These are phyloP conservation scores for Mythimna pallens DNA, from an alignment of 2,888 invertebrate genomes.

Conservation along the genomic window DNA sequence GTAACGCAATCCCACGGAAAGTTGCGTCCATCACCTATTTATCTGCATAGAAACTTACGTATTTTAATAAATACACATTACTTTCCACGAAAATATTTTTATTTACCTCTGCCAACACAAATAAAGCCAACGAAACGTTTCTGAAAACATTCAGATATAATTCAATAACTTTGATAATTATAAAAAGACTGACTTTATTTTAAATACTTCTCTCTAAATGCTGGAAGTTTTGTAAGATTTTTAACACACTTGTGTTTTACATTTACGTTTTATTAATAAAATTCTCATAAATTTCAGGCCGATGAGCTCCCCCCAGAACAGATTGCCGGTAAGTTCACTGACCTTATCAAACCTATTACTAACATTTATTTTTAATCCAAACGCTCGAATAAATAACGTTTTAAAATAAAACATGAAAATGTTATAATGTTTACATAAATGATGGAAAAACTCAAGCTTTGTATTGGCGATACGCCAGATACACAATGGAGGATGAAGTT, in stretches of 20 bases:
- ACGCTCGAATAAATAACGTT: slow-evolving; percentile 55
- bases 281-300: slow-evolving; percentile 91
- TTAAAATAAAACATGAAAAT: slow-evolving; percentile 65
- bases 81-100: slow-evolving; percentile 48
- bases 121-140: slow-evolving; percentile 39
- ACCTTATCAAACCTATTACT: slow-evolving; percentile 63
- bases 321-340: slow-evolving; percentile 94
- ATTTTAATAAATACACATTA: slow-evolving; percentile 50
- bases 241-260: slow-evolving; percentile 4
- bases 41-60: slow-evolving; percentile 44
- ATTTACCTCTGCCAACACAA: slow-evolving; percentile 51
- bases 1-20: slow-evolving; percentile 71
- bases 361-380: slow-evolving; percentile 64
- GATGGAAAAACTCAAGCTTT: slow-evolving; percentile 76
- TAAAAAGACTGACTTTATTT: slow-evolving; percentile 16
- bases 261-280: slow-evolving; percentile 58
- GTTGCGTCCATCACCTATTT: slow-evolving; percentile 68
- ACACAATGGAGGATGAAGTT: slow-evolving; percentile 78
- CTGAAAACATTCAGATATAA: slow-evolving; percentile 28
- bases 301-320: slow-evolving; percentile 98
- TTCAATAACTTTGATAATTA: slow-evolving; percentile 30
- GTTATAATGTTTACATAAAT: slow-evolving; percentile 73
- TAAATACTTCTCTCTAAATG: not conserved
- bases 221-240: slow-evolving; percentile 7
- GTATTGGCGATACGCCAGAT: slow-evolving; percentile 79